Base-by-base conservation (phyloP, 2,797 vertebrate species). In the Champsocephalus esox region DNA sequence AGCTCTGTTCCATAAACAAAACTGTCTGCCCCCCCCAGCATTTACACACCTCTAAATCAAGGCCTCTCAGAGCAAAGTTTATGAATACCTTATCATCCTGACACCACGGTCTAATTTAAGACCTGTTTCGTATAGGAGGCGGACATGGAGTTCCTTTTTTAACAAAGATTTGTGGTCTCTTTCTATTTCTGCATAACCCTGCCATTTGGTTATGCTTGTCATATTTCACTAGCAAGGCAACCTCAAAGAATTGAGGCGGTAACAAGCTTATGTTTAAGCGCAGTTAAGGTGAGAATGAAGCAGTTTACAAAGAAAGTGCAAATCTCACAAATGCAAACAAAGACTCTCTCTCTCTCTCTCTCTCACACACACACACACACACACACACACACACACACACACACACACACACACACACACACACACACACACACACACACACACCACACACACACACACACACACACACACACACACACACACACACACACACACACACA, bases 1-100 rank as follows among this genome's bases (percentile, higher is more conserved):
- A 66, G 28, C 55, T 72, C 80, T 75, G 48, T 73, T 83, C 70
- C 60, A 70, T 82, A 85, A 82, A 86, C 81, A 83, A 60, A 79
- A 58, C 54, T 65, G 51, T 70, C 81, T 67, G 19, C 32, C 59
- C 32, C 13, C 24, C 32, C 32, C 44, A 28, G 57, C 65, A 50
- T 38, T 9, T 63, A 57, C 48, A 63, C 51, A 32, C 56, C 12
- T 70, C 58, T 75, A 74, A 80, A 75, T 79, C 69, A 66, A 6
- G 49, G 61, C 64, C 51, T 78, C 66, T 69, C 52, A 51, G 57
- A 77, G 58, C 32, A 71, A 59, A 62, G 73, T 79, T 80, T 75
- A 64, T 58, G 65, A 79, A 77, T 48, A 51, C 54, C 14, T 52
- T n/a, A 72, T 84, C 46, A 79, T 81, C 41, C 59, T 83, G 82